phyloP scores from a whole-genome alignment of 2,113 vertebrate species.

The Bubo scandiacus region DNA sequence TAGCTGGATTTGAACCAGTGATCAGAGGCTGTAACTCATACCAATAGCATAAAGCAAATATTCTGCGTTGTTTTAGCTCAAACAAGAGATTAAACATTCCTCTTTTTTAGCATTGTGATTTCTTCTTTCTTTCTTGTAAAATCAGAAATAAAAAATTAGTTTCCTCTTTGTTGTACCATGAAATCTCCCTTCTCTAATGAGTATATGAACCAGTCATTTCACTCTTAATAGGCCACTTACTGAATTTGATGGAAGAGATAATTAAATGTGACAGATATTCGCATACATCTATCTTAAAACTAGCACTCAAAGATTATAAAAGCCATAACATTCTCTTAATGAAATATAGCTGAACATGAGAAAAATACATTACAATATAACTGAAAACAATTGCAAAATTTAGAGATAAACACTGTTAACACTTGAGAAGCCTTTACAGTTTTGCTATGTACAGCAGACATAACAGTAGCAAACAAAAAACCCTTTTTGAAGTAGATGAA shows the following conservation, averaged over 20 bases:
- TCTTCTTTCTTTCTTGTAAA: slow-evolving; percentile 12
- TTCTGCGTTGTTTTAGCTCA: neutral
- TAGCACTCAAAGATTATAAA: slow-evolving; percentile 72
- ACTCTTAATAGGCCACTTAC: slow-evolving; percentile 66
- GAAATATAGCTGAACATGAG: slow-evolving; percentile 62
- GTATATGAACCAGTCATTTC: slow-evolving; percentile 66
- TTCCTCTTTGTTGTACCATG: slow-evolving; percentile 50
- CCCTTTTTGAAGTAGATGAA: slow-evolving; percentile 47
- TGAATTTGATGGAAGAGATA: slow-evolving; percentile 71
- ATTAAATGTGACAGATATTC: slow-evolving; percentile 74
- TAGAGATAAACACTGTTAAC: slow-evolving; percentile 73
- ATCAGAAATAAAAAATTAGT: slow-evolving; percentile 25
- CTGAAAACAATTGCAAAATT: slow-evolving; percentile 63
- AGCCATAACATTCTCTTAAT: slow-evolving; percentile 59
- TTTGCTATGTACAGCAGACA: neutral
- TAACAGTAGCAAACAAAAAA: neutral
- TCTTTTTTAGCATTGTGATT: slow-evolving; percentile 33
- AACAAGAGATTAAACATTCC: neutral
- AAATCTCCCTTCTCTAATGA: slow-evolving; percentile 67
- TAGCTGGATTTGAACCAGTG: neutral
- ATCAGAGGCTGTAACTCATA: neutral
- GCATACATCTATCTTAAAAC: slow-evolving; percentile 69
- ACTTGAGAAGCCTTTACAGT: slow-evolving; percentile 54
- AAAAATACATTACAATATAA: slow-evolving; percentile 54
- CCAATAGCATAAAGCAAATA: neutral